These are phyloP conservation scores for Aleiodes leptofemur DNA, from an alignment of 2,888 invertebrate genomes.

Conservation along the genomic window DNA sequence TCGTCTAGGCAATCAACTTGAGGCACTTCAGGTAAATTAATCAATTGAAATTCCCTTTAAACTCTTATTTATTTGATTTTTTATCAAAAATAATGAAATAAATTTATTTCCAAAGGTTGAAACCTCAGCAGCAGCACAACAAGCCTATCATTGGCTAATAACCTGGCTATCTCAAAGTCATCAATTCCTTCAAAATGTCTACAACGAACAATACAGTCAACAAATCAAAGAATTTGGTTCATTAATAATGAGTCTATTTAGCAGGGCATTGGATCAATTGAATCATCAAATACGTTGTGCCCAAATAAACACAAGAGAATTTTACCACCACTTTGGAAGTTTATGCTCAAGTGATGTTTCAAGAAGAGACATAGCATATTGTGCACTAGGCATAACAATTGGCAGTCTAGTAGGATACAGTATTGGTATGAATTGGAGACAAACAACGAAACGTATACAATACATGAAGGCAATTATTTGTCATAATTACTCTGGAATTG, in stretches of 20 bases:
- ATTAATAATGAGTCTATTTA: constrained; percentile 58
- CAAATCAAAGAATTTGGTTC: constrained; percentile 60
- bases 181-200: constrained; percentile 59
- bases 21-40: constrained; percentile 69
- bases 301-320: constrained; percentile 60
- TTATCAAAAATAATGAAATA: constrained; percentile 3
- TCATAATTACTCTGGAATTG: constrained; percentile 74
- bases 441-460: constrained; percentile 67
- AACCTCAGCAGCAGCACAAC: constrained; percentile 62
- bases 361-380: constrained; percentile 74
- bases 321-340: constrained; percentile 62
- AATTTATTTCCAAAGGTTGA: constrained; percentile 59
- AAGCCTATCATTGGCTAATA: constrained; percentile 64
- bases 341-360: constrained; percentile 65
- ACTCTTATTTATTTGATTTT: constrained; percentile 11
- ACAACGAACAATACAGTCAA: constrained; percentile 60
- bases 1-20: constrained; percentile 69
- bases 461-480: constrained; percentile 77
- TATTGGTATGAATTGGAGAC: constrained; percentile 70
- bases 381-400: constrained; percentile 73
- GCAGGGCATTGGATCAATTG: constrained; percentile 61
- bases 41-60: constrained; percentile 16
- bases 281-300: constrained; percentile 61
- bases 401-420: constrained; percentile 75
- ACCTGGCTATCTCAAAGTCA: constrained; percentile 59